phyloP scores from a whole-genome alignment of 37 sponge, comb jelly and placozoan genomes.

The Dysidea cf. avara region DNA sequence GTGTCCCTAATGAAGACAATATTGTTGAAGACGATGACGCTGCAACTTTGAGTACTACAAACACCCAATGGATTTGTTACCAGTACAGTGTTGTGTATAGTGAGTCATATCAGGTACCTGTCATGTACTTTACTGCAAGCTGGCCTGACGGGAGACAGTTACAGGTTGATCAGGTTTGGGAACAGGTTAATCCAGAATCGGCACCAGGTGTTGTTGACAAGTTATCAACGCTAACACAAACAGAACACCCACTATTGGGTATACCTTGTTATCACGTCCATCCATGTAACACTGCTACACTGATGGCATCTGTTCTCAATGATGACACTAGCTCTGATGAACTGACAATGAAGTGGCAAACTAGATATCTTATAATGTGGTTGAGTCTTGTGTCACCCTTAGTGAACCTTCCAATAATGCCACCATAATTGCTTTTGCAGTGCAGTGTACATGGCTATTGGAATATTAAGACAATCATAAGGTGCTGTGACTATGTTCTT shows the following conservation, averaged over 20 bases:
- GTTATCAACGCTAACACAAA: no score
- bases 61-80: neutral
- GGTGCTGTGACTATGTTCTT: no score
- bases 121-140: conserved; percentile 77
- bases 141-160: conserved; percentile 56
- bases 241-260: conserved; percentile 83
- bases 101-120: conserved; percentile 81
- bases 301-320: conserved; percentile 77
- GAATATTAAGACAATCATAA: no score
- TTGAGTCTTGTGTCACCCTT: conserved; percentile 58
- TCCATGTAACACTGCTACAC: conserved; percentile 83
- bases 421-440: no score
- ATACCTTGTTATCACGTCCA: conserved; percentile 85
- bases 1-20: no score
- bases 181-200: conserved; percentile 11
- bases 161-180: conserved; percentile 73
- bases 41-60: no score
- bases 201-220: conserved; percentile 65
- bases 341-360: neutral
- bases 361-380: conserved; percentile 61
- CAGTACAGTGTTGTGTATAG: conserved; percentile 88
- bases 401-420: no score
- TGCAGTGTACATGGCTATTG: no score
- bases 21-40: no score
- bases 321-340: no score